Base-by-base conservation (phyloP, 1,140 invertebrate genomes). In the Hylyphantes graminicola region DNA sequence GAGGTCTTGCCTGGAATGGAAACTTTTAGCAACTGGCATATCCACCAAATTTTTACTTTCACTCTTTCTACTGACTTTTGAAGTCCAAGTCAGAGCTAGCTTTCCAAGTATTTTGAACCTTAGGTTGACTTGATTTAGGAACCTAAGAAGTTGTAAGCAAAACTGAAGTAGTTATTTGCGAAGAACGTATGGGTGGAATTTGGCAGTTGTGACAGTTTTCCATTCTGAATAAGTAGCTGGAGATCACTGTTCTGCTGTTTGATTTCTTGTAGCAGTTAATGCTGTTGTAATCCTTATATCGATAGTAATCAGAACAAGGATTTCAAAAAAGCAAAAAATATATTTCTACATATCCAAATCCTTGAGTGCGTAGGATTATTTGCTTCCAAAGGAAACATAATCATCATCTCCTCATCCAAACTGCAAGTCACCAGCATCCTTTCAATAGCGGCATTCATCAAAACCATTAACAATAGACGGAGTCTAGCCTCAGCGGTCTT, bases 381-480 rank as follows among this genome's bases (percentile, higher is more conserved):
- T 48, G 53, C 53, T 64, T 85, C 55, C 0, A 76, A 64, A 55
- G 84, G 61, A 15, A 70, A 55, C 17, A 59, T 9, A 12, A 76
- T 79, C 13, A 50, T 19, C 35, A 59, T 54, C 55, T 83, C 85
- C 53, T 80, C 76, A 48, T 76, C 61, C 9, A 86, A n/a, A 57
- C 85, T 86, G 82, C 74, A 86, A 35, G 83, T 85, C 78, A 70
- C 54, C 10, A 88, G 55, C 35, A 76, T 10, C 67, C 87, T 84
- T 86, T 91, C 91, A 5, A 88, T 11, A 1, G 88, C 54, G 35
- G 90, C 87, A 85, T 88, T 92, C 9, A 90, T 64, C 67, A 91
- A 91, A 64, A 92, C 87, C 12, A 92, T 88, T n/a, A 90, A 86
- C 87, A 93, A 91, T 19, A 93, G 86, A 87, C 89, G 90, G 80